A percentile compares a stretch with the other conserved stretches of the same genome.
phyloP scores from a whole-genome alignment of 2,797 vertebrate species.

The Pseudochirops cupreus region DNA sequence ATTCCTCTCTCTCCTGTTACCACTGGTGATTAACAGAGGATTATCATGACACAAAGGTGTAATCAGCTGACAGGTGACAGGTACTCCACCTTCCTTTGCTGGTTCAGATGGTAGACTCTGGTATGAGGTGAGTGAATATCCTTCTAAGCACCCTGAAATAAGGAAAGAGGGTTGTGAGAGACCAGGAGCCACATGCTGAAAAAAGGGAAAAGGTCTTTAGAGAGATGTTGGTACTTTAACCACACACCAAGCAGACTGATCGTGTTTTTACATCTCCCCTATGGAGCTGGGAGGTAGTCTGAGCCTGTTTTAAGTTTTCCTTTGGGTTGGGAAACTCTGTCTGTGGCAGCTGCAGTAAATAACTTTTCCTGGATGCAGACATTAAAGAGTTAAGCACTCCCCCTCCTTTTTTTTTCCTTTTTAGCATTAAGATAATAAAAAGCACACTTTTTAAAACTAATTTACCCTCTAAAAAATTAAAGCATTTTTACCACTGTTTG shows the following conservation, averaged over 20 bases:
- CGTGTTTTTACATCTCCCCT: slow-evolving; percentile 14
- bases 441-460: slow-evolving; percentile 69
- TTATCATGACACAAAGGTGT: not conserved
- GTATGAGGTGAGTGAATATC: not conserved
- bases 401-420: slow-evolving; percentile 50
- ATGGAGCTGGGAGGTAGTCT: not conserved
- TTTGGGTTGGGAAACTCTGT: not conserved
- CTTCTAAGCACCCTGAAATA: not conserved
- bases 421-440: slow-evolving; percentile 73
- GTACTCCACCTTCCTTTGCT: not conserved
- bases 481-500: slow-evolving; percentile 87
- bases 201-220: slow-evolving; percentile 19
- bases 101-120: not conserved
- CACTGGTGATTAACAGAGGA: not conserved
- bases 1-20: not conserved
- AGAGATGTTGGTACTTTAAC: not conserved
- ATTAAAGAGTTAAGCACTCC: slow-evolving; percentile 60
- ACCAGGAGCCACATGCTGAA: not conserved
- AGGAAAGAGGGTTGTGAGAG: not conserved
- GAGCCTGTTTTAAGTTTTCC: not conserved
- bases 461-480: slow-evolving; percentile 73
- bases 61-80: not conserved
- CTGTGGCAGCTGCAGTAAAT: slow-evolving; percentile 45
- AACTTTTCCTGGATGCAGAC: slow-evolving; percentile 30
- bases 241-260: not conserved